Base-by-base conservation (phyloP, 2,797 vertebrate species). In the Acridotheres tristis region DNA sequence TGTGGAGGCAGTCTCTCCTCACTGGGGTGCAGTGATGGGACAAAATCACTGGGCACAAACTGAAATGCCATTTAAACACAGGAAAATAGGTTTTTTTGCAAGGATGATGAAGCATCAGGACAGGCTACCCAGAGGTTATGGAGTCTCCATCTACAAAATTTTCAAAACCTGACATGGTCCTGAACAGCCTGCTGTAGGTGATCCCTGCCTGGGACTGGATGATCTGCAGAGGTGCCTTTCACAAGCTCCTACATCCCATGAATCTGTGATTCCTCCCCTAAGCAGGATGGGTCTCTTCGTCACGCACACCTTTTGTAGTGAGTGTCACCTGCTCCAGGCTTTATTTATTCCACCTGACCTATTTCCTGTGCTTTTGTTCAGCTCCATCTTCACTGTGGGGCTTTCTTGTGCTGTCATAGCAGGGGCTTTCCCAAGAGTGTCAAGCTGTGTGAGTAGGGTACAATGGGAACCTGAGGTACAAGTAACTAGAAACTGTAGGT, bases 291-390 rank as follows among this genome's bases (percentile, higher is more conserved):
- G 3, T 55, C 5, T 13, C 19, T 71, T 59, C 48, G 89, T 90
- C 94, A 94, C 3, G 5, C 87, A 82, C 78, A 87, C 72, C 55
- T 90, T 84, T 73, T 87, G 77, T 76, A n/a, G 50, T 58, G 59
- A 53, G 65, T 67, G 75, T 73, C 90, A 86, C 93, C 83, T 86
- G 91, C 94, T 67, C 67, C 43, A 38, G 95, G 93, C 94, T 73
- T 51, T 5, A 4, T 82, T 94, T 71, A 30, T 92, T 95, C 80
- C 85, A 85, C 0, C 0, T 82, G 93, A 88, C 91, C 91, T 91
- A 43, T 78, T 96, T 95, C 74, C 83, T 67, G 23, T 43, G 87
- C 90, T 68, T 90, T 87, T 90, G 48, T 89, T 61, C 22, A 40
- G 72, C 81, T 71, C 9, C 1, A 1, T 45, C 83, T n/a, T 55